These are phyloP conservation scores for Pararge aegeria DNA, from an alignment of 1,140 invertebrate species.

Conservation along the genomic window DNA sequence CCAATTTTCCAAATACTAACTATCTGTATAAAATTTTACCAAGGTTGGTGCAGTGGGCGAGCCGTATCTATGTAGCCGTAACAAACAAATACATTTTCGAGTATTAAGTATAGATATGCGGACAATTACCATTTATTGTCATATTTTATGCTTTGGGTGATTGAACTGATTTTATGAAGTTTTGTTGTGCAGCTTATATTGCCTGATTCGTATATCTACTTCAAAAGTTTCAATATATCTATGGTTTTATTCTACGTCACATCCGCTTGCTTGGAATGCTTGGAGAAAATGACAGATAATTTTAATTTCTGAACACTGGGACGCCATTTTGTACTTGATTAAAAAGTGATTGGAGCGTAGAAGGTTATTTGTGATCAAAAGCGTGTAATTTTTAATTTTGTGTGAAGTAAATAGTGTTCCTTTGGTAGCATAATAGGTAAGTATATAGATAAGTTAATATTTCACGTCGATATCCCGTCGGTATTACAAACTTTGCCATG, in stretches of 20 bases:
- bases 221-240: not conserved
- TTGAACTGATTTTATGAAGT: too few species aligned
- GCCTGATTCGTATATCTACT: conserved; percentile 10
- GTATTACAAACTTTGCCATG: conserved; percentile 50
- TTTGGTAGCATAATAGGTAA: conserved; percentile 42
- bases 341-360: conserved; percentile 23
- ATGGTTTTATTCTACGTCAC: not conserved
- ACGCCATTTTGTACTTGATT: conserved; percentile 53
- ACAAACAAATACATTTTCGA: too few species aligned
- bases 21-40: too few species aligned
- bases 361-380: conserved; percentile 28
- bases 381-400: conserved; percentile 31
- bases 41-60: too few species aligned
- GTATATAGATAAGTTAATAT: conserved; percentile 27
- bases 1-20: too few species aligned
- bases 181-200: too few species aligned
- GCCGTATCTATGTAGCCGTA: too few species aligned
- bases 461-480: conserved; percentile 29
- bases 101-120: too few species aligned
- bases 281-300: not conserved
- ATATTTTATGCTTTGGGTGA: too few species aligned
- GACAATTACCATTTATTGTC: too few species aligned
- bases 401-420: conserved; percentile 33
- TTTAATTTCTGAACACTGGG: not conserved
- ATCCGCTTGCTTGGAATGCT: not conserved